Conservation (phyloP, 1,140 invertebrate species). For the Neodiprion lecontei region DNA sequence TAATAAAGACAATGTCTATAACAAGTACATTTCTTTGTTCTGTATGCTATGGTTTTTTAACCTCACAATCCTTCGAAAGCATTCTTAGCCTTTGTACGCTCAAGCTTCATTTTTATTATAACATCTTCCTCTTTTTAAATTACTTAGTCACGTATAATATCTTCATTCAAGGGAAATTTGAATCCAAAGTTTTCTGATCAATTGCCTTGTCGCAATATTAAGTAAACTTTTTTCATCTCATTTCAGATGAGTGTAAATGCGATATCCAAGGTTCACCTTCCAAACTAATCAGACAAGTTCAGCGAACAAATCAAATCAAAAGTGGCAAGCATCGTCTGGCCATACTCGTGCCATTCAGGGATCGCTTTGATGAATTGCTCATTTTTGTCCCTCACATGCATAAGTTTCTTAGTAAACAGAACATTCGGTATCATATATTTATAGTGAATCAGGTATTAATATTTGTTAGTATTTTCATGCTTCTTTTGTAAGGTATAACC, state of each 20-base stretch:
- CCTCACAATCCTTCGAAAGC: slow-evolving; percentile 1
- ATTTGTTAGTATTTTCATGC: slow-evolving; percentile 19
- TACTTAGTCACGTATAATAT: too few relatives aligned
- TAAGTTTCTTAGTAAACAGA: slow-evolving; percentile 82
- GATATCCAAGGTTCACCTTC: slow-evolving; percentile 25
- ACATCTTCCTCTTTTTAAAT: too few relatives aligned
- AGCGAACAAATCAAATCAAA: slow-evolving; percentile 23
- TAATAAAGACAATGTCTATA: slow-evolving; percentile 15
- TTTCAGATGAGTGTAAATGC: slow-evolving; percentile 55
- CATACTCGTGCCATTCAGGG: slow-evolving; percentile 90
- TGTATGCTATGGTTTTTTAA: slow-evolving; percentile 10
- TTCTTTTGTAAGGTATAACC: too few relatives aligned
- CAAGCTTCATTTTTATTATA: slow-evolving; percentile 2
- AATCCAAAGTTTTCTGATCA: slow-evolving; percentile 4
- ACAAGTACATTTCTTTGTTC: slow-evolving; percentile 19
- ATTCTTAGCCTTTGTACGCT: slow-evolving; percentile 11
- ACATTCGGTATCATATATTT: slow-evolving; percentile 87
- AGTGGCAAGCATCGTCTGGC: slow-evolving; percentile 68
- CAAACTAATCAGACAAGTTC: slow-evolving; percentile 23
- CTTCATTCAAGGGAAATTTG: too few relatives aligned
- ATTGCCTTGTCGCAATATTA: not conserved
- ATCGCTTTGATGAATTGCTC: slow-evolving; percentile 94
- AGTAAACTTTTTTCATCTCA: slow-evolving; percentile 20
- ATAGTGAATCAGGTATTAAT: slow-evolving; percentile 85
- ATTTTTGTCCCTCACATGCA: slow-evolving; percentile 92